Evolutionary conservation across 2,113 vertebrate species (phyloP).

Genomic region (Ictalurus furcatus): DNA sequence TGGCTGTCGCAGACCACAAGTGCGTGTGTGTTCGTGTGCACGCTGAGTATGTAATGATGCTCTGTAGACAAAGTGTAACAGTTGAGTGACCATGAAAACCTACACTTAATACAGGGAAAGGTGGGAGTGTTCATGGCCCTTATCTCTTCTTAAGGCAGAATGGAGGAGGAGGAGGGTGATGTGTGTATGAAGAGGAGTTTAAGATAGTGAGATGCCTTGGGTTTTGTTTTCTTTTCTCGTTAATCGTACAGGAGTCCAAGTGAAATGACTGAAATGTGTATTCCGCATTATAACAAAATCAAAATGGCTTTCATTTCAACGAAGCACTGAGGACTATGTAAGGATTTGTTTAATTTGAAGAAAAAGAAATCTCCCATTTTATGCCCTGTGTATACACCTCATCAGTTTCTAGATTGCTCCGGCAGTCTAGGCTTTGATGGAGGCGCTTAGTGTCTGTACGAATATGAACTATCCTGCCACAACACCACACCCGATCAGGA

Average conservation of each 20-base stretch:
- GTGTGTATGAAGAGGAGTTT: neutral
- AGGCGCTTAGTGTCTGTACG: neutral
- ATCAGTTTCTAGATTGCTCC: neutral
- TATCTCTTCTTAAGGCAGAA: neutral
- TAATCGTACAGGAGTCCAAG: neutral
- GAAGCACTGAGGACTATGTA: neutral
- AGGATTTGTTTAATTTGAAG: neutral
- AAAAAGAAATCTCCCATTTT: neutral
- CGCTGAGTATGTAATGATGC: neutral
- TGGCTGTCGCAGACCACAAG: conserved; percentile 27
- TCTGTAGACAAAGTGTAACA: neutral
- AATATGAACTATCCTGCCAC: neutral
- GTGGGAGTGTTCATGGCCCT: neutral
- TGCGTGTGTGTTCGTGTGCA: conserved; percentile 6
- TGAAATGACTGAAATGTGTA: neutral
- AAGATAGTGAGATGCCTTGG: neutral
- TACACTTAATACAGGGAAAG: neutral
- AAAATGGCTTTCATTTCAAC: neutral
- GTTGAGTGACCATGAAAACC: neutral
- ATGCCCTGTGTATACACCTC: neutral
- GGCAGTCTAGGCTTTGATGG: neutral
- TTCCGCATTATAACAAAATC: neutral
- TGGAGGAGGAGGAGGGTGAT: neutral
- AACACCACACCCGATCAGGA: neutral
- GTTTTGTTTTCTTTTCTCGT: neutral